These are phyloP conservation scores for Drosophila trapezifrons DNA, from an alignment of 1,140 invertebrate genomes.

Conservation along the genomic window DNA sequence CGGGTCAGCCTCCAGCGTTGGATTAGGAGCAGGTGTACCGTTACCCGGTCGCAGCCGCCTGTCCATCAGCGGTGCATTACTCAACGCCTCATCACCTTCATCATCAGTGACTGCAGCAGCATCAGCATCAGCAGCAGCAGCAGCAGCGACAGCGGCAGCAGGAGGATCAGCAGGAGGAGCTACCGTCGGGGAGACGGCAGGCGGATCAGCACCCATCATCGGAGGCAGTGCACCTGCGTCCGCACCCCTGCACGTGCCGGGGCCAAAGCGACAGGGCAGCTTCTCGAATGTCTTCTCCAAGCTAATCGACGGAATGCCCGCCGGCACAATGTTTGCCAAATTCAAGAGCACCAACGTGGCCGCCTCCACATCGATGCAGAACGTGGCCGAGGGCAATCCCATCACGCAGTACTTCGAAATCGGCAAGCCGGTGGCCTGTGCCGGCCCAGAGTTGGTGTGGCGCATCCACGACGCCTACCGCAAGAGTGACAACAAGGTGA, in stretches of 20 bases:
- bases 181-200: slow-evolving; percentile 33
- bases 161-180: slow-evolving; percentile 27
- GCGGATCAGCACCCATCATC: slow-evolving; percentile 68
- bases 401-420: slow-evolving; percentile 95
- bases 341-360: slow-evolving; percentile 87
- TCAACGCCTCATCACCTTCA: slow-evolving; percentile 31
- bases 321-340: slow-evolving; percentile 89
- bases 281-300: slow-evolving; percentile 84
- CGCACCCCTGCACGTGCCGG: slow-evolving; percentile 27
- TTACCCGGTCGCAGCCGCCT: slow-evolving; percentile 25
- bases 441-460: slow-evolving; percentile 96
- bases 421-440: slow-evolving; percentile 93
- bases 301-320: slow-evolving; percentile 84
- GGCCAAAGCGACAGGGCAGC: slow-evolving; percentile 78
- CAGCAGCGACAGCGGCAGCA: not conserved
- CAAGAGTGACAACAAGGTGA: slow-evolving; percentile 96
- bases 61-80: slow-evolving; percentile 51
- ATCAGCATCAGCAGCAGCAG: slow-evolving; percentile 42
- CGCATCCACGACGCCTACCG: slow-evolving; percentile 95
- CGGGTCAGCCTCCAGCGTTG: slow-evolving; percentile 14
- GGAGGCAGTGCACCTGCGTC: slow-evolving; percentile 30
- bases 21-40: slow-evolving; percentile 21
- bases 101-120: slow-evolving; percentile 7
- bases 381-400: slow-evolving; percentile 91
- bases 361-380: slow-evolving; percentile 84